phyloP scores from a whole-genome alignment of 2,113 vertebrate genomes.

The Brachypteracias leptosomus region DNA sequence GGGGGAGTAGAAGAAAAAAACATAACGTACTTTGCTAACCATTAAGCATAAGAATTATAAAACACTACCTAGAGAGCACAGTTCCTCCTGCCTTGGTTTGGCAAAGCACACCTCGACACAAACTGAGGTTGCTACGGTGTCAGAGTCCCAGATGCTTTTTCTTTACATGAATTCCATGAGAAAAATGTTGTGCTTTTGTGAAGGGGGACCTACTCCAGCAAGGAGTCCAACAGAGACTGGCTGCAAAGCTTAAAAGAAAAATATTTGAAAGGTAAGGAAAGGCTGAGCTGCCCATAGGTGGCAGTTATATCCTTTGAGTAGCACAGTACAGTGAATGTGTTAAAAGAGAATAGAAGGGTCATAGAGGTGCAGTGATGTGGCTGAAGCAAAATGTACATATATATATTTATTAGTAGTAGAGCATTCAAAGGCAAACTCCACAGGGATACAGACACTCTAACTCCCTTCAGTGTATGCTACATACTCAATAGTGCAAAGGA shows the following conservation, averaged over 20 bases:
- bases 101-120: neutral
- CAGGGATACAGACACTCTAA: neutral
- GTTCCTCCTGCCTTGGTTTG: neutral
- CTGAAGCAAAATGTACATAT: neutral
- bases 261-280: neutral
- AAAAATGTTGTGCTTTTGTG: neutral
- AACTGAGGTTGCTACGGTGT: neutral
- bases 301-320: neutral
- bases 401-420: neutral
- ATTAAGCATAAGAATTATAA: neutral
- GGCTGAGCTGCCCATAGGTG: neutral
- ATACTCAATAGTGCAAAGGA: neutral
- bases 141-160: neutral
- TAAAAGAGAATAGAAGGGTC: neutral
- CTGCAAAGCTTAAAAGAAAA: constrained; percentile 1
- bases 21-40: neutral
- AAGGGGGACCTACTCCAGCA: neutral
- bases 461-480: neutral
- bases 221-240: neutral
- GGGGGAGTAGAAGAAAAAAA: neutral
- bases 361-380: neutral
- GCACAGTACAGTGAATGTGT: neutral
- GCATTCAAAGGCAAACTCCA: neutral
- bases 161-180: neutral
- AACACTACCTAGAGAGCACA: neutral